Base-by-base conservation (phyloP, 30 jellyfish, hydroid and myxozoan species). In the Turritopsis dohrnii region DNA sequence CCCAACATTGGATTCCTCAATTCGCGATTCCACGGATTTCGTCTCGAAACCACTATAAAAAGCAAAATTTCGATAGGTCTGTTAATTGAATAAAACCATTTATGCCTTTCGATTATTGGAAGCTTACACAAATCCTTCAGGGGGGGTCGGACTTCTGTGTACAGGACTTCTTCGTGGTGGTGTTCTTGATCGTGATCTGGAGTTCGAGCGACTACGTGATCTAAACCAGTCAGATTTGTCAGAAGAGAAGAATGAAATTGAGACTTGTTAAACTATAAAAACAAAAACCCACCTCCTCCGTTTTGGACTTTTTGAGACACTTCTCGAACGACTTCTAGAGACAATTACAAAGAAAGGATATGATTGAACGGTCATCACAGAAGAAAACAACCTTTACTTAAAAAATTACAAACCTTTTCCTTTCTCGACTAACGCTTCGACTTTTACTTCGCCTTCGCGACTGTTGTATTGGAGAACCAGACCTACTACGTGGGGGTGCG, bases 61-160 rank as follows among this genome's bases (percentile, higher is more conserved):
- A 24, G 24, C 65, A 41, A 75, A 20, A 8, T 18, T 9, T 24
- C 8, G n/a, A 7, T 24, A 30, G 16, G 24, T 22, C 21, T 74
- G 7, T 23, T 9, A 0, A 24, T n/a, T 74, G 83, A 17, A 23
- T 71, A 71, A 74, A 19, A 74, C 60, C 9, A 21, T 29, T 13
- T n/a, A 16, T 74, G 53, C 13, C 13, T 16, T 74, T 27, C 16
- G 24, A 25, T 0, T 18, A 81, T 18, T 26, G 79, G 0, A 65
- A 21, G 30, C 0, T 19, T n/a, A 52, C 24, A 18, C 7, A 21
- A 24, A 94, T 19, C 97, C 95, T 31, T 96, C 88, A 22, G 99
- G 99, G 1, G 99, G 99, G 20, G 99, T 94, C 8, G 99, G 99
- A 84, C 99, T 94, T 75, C 99, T 75, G 71, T 95, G 75, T 52